Base-by-base conservation (phyloP, 2,113 vertebrate species). In the Tretioscincus oriximinensis region DNA sequence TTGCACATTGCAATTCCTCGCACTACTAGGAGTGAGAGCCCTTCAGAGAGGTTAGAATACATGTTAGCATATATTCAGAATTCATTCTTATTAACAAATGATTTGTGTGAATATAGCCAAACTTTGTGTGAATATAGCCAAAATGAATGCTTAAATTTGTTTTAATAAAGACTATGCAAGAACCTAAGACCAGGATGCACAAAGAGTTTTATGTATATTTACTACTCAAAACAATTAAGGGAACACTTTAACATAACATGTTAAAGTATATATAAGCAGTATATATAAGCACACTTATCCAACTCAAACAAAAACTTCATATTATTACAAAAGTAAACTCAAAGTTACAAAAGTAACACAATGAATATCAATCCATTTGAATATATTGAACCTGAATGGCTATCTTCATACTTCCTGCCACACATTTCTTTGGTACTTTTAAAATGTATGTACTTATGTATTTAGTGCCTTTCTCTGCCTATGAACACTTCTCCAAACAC, bases 401-500 rank as follows among this genome's bases (percentile, higher is more conserved):
- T 72, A 28, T 22, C 24, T 29, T 75, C 12, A 24, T 49, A 10
- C 61, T 24, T 26, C 68, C 68, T 79, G 18, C 9, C 16, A 22
- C 35, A 35, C n/a, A n/a, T n/a, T n/a, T n/a, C n/a, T n/a, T n/a
- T n/a, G n/a, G n/a, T n/a, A n/a, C n/a, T 28, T 65, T 75, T 31
- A 47, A 81, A 81, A 47, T n/a, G 22, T 35, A 22, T 9, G 31
- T 49, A n/a, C 21, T 26, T 75, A 18, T 41, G 10, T 21, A 20
- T 47, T 10, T 2, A 72, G 51, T 16, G 28, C 20, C 1, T 16
- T 74, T 63, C n/a, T 47, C 20, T 29, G 7, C n/a, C 11, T 80
- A 72, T 47, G 64, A 68, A 68, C 68, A 35, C 16, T 75, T 81
- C 64, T 68, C 16, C 64, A 68, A 81, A 75, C 68, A 58, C 61